Conservation (phyloP, 2,113 vertebrate species). For the Menura novaehollandiae region DNA sequence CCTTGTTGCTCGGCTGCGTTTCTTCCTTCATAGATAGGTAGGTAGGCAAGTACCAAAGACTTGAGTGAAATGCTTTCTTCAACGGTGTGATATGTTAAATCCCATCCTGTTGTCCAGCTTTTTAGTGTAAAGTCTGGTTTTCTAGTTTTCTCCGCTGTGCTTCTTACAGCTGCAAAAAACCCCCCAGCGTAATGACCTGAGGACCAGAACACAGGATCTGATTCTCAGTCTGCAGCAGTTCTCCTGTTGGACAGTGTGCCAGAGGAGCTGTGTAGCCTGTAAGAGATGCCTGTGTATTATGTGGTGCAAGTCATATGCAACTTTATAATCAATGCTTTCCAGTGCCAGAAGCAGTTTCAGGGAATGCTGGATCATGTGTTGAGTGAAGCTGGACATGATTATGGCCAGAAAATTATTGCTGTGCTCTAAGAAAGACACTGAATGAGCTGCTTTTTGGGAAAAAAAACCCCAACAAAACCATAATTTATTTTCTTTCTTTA, state of each 20-base stretch:
- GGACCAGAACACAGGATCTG: neutral
- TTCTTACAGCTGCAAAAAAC: neutral
- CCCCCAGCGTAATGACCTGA: rapidly evolving
- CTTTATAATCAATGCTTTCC: neutral
- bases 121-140: neutral
- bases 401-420: neutral
- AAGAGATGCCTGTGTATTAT: neutral
- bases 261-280: neutral
- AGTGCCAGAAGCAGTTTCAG: neutral
- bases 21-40: neutral
- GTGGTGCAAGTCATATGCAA: neutral
- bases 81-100: neutral
- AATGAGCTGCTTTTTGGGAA: neutral
- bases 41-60: neutral
- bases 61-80: neutral
- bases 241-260: neutral
- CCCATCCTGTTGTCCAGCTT: neutral
- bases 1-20: neutral
- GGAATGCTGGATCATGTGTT: neutral
- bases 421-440: neutral
- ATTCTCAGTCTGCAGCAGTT: neutral
- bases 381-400: neutral
- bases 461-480: neutral
- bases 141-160: neutral
- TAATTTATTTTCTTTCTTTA: neutral